Evolutionary conservation across 2,797 vertebrate species (phyloP).

Genomic region (Heterohyrax brucei): DNA sequence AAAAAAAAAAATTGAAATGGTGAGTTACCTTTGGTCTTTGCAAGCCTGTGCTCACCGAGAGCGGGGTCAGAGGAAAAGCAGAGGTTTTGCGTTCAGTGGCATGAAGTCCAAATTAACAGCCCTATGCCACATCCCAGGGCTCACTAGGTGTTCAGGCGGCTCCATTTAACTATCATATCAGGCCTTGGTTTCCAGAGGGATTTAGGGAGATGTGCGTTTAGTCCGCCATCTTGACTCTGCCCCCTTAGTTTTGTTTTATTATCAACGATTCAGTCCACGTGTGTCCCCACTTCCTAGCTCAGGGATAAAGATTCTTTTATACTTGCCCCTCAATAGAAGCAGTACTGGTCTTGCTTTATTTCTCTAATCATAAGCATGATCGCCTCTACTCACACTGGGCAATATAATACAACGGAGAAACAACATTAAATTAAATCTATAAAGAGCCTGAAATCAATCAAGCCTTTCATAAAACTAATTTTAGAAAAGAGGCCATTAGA

Average conservation of each 20-base stretch:
- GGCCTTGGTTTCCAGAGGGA: no score
- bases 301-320: not conserved
- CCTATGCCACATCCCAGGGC: no score
- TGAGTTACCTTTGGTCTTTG: no score
- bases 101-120: no score
- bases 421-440: slow-evolving; percentile 78
- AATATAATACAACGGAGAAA: slow-evolving; percentile 64
- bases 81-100: no score
- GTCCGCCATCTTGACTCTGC: no score
- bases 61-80: no score
- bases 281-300: not conserved
- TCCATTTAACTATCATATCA: no score
- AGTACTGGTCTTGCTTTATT: slow-evolving; percentile 27
- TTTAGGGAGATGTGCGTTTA: no score
- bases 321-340: not conserved
- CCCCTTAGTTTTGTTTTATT: not conserved
- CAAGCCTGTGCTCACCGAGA: no score
- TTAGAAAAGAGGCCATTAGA: slow-evolving; percentile 81
- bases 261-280: not conserved
- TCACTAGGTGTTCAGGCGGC: no score
- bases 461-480: slow-evolving; percentile 76
- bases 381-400: slow-evolving; percentile 1
- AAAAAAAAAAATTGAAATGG: no score
- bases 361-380: slow-evolving; percentile 12
- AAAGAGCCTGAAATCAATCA: slow-evolving; percentile 80